Evolutionary conservation across 2,888 invertebrate species (phyloP).

Genomic region (Acanthosoma haemorrhoidale): DNA sequence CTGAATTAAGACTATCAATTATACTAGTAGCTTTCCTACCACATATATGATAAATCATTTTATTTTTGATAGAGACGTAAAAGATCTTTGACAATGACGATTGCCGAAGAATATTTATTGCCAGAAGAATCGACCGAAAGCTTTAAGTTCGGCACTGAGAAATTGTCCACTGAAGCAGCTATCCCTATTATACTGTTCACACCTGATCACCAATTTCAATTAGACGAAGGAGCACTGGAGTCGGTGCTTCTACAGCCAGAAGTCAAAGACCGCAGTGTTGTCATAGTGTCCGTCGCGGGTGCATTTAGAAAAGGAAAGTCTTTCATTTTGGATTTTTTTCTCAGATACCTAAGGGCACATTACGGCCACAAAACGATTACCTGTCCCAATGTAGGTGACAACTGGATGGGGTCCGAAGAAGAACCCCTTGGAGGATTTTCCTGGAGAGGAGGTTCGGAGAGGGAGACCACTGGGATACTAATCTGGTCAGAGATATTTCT

Average conservation of each 20-base stretch:
- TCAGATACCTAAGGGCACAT: conserved; percentile 75
- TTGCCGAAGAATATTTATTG: too few species aligned
- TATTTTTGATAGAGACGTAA: too few species aligned
- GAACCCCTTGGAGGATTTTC: conserved; percentile 83
- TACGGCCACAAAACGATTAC: neutral
- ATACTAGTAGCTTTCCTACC: too few species aligned
- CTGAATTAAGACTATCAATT: too few species aligned
- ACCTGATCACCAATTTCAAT: conserved; percentile 77
- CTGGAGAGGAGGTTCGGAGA: conserved; percentile 89
- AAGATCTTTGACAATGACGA: too few species aligned
- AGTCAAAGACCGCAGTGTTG: conserved; percentile 73
- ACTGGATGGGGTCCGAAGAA: conserved; percentile 80
- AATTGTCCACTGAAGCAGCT: conserved; percentile 50
- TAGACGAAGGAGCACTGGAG: conserved; percentile 73
- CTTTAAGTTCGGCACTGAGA: too few species aligned
- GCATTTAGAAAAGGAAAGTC: conserved; percentile 97
- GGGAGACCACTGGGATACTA: conserved; percentile 91
- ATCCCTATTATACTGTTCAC: conserved; percentile 78
- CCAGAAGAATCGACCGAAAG: too few species aligned
- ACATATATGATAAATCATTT: too few species aligned
- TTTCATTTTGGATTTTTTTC: conserved; percentile 91
- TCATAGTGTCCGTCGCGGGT: conserved; percentile 92
- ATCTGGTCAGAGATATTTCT: conserved; percentile 92
- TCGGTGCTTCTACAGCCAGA: conserved; percentile 68
- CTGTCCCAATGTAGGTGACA: conserved; percentile 49